Base-by-base conservation (phyloP, 1,140 invertebrate genomes). In the Drosophila pseudoananassae region DNA sequence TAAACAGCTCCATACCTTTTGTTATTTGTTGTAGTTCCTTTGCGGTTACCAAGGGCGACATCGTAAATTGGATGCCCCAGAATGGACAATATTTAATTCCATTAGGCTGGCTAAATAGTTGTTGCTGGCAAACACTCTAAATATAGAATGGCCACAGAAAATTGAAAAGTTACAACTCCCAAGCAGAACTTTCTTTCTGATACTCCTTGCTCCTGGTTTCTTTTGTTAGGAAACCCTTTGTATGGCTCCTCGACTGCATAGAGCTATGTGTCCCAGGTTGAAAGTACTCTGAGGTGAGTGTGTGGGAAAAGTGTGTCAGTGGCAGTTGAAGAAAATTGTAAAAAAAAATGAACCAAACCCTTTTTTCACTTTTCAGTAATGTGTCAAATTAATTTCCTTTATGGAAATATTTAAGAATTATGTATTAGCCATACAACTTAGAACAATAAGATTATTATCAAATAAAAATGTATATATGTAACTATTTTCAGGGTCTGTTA, bases 41-140 rank as follows among this genome's bases (percentile, higher is more conserved):
- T 71, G 49, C 43, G 55, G 59, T 46, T 50, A 46, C 43, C 46
- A 49, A 61, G 33, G 70, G 57, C 71, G 45, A 68, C 76, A 63
- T 72, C 61, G 57, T 49, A 80, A 76, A 80, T 71, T 76, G 71
- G 63, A 65, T 49, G 52, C 36, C 46, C 52, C 63, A 76, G 63
- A 80, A 76, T 71, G 77, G 49, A 76, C 55, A 76, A 76, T 78
- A 75, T 78, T 58, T 70, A 78, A 83, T 83, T 83, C 73, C 79
- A 82, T 82, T 83, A 83, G 75, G 53, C 58, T 61, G 76, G 51
- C 71, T 71, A 74, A 82, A 73, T 50, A 70, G 66, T 49, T 27
- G 66, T 51, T 57, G 55, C 40, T 31, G 55, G 33, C 55, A 66
- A 60, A 75, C 56, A 53, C 45, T 66, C 51, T 56, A 74, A 73